Conservation (phyloP, 2,113 vertebrate genomes). For the Lophius piscatorius region DNA sequence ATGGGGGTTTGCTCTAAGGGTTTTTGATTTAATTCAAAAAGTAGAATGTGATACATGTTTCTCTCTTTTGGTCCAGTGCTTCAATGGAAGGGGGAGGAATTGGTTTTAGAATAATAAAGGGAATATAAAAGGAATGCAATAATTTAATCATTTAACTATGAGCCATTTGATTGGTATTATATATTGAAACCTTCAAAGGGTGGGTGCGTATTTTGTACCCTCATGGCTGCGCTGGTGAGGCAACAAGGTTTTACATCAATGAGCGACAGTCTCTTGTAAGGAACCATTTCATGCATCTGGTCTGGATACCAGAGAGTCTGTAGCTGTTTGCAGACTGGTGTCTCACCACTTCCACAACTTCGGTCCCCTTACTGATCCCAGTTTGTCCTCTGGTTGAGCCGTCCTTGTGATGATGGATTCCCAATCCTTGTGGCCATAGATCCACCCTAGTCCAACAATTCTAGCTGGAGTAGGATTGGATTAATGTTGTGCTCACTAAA, state of each 20-base stretch:
- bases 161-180: background rate
- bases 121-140: constrained; percentile 5
- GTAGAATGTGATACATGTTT: constrained; percentile 4
- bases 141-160: background rate
- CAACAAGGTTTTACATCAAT: background rate
- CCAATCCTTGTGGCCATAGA: constrained; percentile 29
- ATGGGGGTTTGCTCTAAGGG: constrained; percentile 11
- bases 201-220: background rate
- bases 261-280: background rate
- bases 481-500: constrained; percentile 31
- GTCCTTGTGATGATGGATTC: constrained; percentile 38
- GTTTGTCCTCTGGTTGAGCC: constrained; percentile 42
- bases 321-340: constrained; percentile 19
- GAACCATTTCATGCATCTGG: background rate
- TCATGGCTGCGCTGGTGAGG: background rate
- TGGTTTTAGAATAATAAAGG: constrained; percentile 4
- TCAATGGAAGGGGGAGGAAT: background rate
- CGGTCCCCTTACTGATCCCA: constrained; percentile 37
- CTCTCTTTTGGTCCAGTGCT: constrained; percentile 5
- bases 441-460: constrained; percentile 41
- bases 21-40: constrained; percentile 18
- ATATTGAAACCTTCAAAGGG: constrained; percentile 2
- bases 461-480: constrained; percentile 43
- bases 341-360: constrained; percentile 2
- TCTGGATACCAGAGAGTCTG: background rate